Conservation (phyloP, 1,140 invertebrate genomes). For the Drosophila trapezifrons region DNA sequence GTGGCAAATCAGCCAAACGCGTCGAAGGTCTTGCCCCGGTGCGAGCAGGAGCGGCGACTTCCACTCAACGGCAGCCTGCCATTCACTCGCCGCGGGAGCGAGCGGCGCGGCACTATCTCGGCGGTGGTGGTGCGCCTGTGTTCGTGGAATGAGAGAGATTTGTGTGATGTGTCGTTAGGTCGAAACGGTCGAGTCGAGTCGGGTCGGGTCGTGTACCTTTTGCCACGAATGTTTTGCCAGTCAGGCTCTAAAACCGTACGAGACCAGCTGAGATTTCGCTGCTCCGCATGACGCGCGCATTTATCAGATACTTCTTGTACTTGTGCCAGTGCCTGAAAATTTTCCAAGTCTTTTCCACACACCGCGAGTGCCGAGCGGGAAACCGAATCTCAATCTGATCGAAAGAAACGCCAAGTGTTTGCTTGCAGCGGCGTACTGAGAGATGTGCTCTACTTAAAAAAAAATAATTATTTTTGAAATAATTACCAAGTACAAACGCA, state of each 20-base stretch:
- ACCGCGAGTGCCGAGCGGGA: conserved; percentile 47
- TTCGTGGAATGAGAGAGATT: conserved; percentile 83
- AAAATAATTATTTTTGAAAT: conserved; percentile 25
- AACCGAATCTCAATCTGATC: conserved; percentile 27
- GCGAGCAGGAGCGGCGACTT: conserved; percentile 55
- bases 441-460: conserved; percentile 23
- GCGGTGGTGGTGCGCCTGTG: conserved; percentile 23
- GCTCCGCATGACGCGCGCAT: conserved; percentile 82
- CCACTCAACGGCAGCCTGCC: conserved; percentile 58
- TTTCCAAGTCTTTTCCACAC: conserved; percentile 51
- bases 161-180: conserved; percentile 84
- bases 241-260: conserved; percentile 84
- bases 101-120: conserved; percentile 43
- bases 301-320: conserved; percentile 49
- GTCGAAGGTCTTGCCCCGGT: conserved; percentile 82
- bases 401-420: conserved; percentile 40
- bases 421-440: conserved; percentile 22
- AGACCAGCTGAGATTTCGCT: conserved; percentile 84
- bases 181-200: conserved; percentile 84
- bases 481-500: conserved; percentile 26
- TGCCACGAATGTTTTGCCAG: conserved; percentile 85
- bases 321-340: conserved; percentile 31
- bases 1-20: conserved; percentile 82
- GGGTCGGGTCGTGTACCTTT: conserved; percentile 85
- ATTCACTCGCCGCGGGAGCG: conserved; percentile 10